Conservation (phyloP, 2,797 vertebrate species). For the Peromyscus nudipes region DNA sequence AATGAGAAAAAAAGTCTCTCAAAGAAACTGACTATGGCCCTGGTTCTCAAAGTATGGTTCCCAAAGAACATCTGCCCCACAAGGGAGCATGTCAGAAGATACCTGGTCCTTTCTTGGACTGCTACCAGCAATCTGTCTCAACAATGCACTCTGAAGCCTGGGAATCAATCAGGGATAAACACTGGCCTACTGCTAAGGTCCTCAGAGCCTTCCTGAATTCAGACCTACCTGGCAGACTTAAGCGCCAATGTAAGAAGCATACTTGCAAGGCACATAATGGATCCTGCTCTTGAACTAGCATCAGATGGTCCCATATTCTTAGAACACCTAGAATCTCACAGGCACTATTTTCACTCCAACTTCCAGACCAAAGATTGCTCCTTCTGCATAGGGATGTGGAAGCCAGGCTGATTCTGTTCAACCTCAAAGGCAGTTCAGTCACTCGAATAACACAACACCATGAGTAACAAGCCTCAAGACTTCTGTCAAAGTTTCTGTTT, state of each 20-base stretch:
- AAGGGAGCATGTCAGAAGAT: not conserved
- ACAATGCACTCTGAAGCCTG: not conserved
- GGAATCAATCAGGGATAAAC: not conserved
- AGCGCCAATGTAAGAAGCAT: not conserved
- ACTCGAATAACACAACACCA: not conserved
- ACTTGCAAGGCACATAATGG: not conserved
- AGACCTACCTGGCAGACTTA: not conserved
- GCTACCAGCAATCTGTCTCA: not conserved
- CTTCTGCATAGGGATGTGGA: not conserved
- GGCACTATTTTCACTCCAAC: not conserved
- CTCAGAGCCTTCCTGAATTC: not conserved
- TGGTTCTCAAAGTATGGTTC: not conserved
- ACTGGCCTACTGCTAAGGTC: not conserved
- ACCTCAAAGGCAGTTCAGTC: conserved; percentile 51
- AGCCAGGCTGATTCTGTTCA: conserved; percentile 31
- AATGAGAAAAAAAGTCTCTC: not conserved
- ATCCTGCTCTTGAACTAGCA: not conserved
- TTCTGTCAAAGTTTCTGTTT: conserved; percentile 52
- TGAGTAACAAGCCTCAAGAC: conserved; percentile 19
- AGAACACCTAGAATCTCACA: not conserved
- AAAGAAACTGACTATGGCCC: not conserved
- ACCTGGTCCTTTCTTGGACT: not conserved
- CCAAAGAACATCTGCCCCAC: not conserved
- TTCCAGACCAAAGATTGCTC: not conserved
- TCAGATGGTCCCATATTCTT: not conserved